Conservation (phyloP, 2,113 vertebrate genomes). For the Theropithecus gelada region DNA sequence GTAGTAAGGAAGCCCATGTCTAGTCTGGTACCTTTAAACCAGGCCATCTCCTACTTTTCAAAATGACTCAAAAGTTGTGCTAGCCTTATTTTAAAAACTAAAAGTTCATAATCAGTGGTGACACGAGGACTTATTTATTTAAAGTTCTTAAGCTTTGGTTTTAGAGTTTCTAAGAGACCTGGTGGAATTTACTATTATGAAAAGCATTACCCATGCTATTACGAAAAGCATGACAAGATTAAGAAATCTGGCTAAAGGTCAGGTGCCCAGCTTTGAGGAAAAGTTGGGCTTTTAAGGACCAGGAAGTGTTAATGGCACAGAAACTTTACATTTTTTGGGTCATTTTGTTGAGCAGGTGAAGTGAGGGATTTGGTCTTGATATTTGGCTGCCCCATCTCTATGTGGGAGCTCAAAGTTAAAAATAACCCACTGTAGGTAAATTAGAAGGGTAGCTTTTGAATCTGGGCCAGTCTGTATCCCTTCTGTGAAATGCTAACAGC, state of each 20-base stretch:
- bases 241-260: background rate
- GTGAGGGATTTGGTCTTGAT: background rate
- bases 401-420: background rate
- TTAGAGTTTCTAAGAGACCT: background rate
- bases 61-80: background rate
- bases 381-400: background rate
- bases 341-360: background rate
- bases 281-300: constrained; percentile 8
- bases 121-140: background rate
- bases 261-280: background rate
- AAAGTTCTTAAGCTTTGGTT: background rate
- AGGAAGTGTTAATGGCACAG: background rate
- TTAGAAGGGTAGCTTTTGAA: background rate
- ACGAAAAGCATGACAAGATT: background rate
- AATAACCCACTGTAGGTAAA: background rate
- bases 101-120: background rate
- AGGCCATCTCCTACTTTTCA: background rate
- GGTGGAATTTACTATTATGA: background rate
- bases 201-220: background rate
- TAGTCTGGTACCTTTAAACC: background rate
- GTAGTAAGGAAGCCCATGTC: background rate
- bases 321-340: background rate
- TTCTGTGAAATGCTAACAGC: background rate
- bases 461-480: background rate
- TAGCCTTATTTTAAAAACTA: constrained; percentile 12